phyloP scores from a whole-genome alignment of 1,140 invertebrate species.

The Sycophaga agraensis region DNA sequence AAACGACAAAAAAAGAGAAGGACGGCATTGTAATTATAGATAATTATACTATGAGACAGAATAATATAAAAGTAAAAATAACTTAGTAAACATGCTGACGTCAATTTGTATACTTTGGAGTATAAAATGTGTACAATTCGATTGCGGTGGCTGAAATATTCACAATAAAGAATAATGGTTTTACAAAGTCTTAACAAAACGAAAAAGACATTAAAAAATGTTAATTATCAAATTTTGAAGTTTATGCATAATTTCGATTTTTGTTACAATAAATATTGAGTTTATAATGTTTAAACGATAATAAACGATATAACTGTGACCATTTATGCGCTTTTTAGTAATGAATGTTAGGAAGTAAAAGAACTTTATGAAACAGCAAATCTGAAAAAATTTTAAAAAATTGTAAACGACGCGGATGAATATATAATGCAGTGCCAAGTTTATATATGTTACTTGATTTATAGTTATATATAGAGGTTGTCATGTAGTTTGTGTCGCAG shows the following conservation, averaged over 20 bases:
- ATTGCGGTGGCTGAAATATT: not conserved
- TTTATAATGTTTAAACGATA: not conserved
- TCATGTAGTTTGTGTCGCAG: not conserved
- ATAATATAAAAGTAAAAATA: conserved; percentile 9
- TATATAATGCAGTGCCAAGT: conserved; percentile 19
- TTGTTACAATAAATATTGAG: no score
- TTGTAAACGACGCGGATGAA: no score
- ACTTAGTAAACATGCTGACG: conserved; percentile 17
- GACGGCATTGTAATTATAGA: conserved; percentile 19
- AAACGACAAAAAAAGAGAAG: conserved; percentile 5
- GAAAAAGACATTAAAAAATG: no score
- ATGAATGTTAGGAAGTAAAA: not conserved
- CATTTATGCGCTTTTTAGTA: conserved; percentile 6
- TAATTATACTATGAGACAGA: not conserved
- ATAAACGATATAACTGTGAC: not conserved
- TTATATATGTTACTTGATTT: conserved; percentile 13
- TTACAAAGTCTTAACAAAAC: no score
- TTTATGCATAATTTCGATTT: no score
- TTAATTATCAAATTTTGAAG: no score
- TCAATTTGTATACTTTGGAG: conserved; percentile 24
- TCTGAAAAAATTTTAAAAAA: not conserved
- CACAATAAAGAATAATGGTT: not conserved
- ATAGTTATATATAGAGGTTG: conserved; percentile 7
- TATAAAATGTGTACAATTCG: not conserved
- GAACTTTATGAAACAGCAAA: not conserved